These are phyloP conservation scores for Merodon equestris DNA, from an alignment of 2,888 invertebrate species.

Conservation along the genomic window DNA sequence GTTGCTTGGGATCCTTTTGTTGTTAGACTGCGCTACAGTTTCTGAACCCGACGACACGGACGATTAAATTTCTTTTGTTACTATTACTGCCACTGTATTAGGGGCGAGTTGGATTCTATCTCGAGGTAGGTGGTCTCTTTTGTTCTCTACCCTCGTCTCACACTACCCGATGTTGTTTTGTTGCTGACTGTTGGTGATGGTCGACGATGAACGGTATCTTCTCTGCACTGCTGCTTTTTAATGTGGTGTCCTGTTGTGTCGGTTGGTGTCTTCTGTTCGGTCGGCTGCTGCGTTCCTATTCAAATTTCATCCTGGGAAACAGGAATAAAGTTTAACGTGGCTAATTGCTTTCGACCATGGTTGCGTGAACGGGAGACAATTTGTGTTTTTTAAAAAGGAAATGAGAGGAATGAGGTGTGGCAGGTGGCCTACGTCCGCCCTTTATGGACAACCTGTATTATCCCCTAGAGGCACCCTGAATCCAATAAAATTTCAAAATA, in stretches of 20 bases:
- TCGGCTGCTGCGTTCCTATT: constrained; percentile 14
- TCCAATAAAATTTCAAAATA: too few relatives aligned
- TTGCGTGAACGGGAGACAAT: too few relatives aligned
- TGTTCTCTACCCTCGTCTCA: constrained; percentile 25
- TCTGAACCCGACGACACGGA: constrained; percentile 41
- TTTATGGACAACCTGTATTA: too few relatives aligned
- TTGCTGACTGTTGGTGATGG: too few relatives aligned
- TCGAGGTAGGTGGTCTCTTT: constrained; percentile 31
- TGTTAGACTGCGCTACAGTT: constrained; percentile 17
- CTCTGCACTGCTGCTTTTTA: constrained; percentile 1
- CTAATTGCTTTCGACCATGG: too few relatives aligned
- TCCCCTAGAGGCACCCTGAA: too few relatives aligned
- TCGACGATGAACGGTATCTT: constrained; percentile 1
- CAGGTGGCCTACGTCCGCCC: too few relatives aligned
- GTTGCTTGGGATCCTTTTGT: constrained; percentile 15
- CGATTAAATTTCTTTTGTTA: constrained; percentile 54
- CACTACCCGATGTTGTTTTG: constrained; percentile 10
- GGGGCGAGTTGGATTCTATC: constrained; percentile 33
- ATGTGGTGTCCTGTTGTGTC: constrained; percentile 17
- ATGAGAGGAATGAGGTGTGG: too few relatives aligned
- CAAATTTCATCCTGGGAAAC: constrained; percentile 30
- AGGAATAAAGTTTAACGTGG: background rate
- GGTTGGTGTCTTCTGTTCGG: too few relatives aligned
- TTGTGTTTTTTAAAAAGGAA: too few relatives aligned
- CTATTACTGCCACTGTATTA: constrained; percentile 6